These are phyloP conservation scores for Heliothis peltigera DNA, from an alignment of 2,888 invertebrate species.

Conservation along the genomic window DNA sequence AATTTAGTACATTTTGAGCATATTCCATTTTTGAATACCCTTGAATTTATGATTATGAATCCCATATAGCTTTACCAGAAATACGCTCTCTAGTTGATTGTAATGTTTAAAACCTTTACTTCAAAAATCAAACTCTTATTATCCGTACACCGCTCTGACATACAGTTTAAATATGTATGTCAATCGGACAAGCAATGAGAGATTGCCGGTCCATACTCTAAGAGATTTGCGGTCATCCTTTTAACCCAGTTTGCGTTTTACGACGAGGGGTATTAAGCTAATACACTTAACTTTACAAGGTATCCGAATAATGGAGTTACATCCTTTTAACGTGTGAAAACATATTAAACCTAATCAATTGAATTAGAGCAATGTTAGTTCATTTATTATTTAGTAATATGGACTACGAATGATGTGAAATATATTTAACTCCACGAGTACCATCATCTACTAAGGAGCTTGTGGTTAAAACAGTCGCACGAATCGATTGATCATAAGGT, in stretches of 20 bases:
- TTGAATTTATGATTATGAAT: too few relatives aligned
- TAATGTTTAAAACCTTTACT: neutral
- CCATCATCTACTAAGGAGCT: too few relatives aligned
- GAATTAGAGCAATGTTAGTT: too few relatives aligned
- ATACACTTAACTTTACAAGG: conserved; percentile 23
- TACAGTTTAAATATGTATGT: conserved; percentile 32
- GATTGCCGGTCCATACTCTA: conserved; percentile 26
- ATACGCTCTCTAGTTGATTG: too few relatives aligned
- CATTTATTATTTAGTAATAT: too few relatives aligned
- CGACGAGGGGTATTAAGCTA: conserved; percentile 27
- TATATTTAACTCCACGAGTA: too few relatives aligned
- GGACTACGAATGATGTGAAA: too few relatives aligned
- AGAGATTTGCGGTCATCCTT: conserved; percentile 31
- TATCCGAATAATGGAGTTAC: neutral
- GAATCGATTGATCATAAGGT: too few relatives aligned
- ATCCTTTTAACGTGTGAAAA: neutral
- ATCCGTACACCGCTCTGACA: neutral
- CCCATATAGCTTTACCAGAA: too few relatives aligned
- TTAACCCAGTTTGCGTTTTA: conserved; percentile 30
- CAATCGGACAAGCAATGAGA: conserved; percentile 25
- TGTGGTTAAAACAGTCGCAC: too few relatives aligned
- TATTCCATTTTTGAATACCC: too few relatives aligned
- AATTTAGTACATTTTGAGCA: too few relatives aligned
- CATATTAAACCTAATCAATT: neutral
- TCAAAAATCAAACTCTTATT: neutral